A percentile compares a stretch with the other conserved stretches of the same genome.
These are phyloP conservation scores for Actinernus sp. DNA, from an alignment of 92 coral and sea anemone genomes.

Conservation along the genomic window DNA sequence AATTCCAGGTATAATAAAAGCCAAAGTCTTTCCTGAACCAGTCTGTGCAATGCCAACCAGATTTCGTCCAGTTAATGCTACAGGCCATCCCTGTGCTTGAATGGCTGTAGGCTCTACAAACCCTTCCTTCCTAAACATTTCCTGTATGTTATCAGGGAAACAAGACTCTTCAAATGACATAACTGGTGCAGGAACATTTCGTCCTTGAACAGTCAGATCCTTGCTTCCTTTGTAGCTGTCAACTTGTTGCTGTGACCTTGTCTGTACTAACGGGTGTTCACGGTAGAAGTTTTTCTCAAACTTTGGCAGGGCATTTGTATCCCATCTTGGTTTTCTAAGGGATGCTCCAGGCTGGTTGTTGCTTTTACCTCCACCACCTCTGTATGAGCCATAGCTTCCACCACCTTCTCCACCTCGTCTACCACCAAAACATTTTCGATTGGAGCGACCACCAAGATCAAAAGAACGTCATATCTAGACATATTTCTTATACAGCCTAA, in stretches of 20 bases:
- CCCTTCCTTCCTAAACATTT: conserved; percentile 72
- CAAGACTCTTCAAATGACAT: conserved; percentile 75
- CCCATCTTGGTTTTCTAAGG: conserved; percentile 97
- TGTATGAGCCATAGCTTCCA: conserved; percentile 72
- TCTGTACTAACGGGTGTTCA: conserved; percentile 93
- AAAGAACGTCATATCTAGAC: conserved; percentile 97
- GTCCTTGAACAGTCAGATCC: conserved; percentile 82
- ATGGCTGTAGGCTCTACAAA: conserved; percentile 92
- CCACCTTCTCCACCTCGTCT: conserved; percentile 64
- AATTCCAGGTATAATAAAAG: conserved; percentile 95
- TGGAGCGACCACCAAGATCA: conserved; percentile 97
- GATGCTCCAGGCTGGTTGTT: conserved; percentile 79
- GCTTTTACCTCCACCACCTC: conserved; percentile 74
- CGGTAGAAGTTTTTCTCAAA: conserved; percentile 95
- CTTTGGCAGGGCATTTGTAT: conserved; percentile 82
- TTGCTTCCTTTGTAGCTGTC: conserved; percentile 69
- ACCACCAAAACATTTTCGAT: conserved; percentile 97
- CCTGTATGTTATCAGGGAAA: conserved; percentile 86
- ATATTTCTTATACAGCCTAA: conserved; percentile 55
- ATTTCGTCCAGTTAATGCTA: conserved; percentile 94
- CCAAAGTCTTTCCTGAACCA: conserved; percentile 96
- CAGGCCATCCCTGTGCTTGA: conserved; percentile 99
- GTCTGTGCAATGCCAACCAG: conserved; percentile 99
- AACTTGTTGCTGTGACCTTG: conserved; percentile 79
- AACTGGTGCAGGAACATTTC: conserved; percentile 91